phyloP scores from a whole-genome alignment of 1,140 invertebrate species.

The Bombus impatiens region DNA sequence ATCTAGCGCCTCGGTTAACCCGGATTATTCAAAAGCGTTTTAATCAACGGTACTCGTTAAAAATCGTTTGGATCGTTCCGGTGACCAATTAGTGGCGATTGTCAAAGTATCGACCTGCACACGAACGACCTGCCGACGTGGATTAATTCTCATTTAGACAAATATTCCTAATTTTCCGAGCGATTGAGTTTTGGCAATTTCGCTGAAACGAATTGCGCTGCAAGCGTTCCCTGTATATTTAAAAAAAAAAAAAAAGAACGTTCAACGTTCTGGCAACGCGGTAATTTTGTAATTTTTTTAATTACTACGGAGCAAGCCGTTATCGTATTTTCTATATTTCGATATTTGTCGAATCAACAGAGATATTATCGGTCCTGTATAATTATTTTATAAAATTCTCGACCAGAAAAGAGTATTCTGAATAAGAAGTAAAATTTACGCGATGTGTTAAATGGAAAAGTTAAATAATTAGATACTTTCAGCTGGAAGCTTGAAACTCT shows the following conservation, averaged over 20 bases:
- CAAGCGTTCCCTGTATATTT: no score
- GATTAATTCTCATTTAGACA: background rate
- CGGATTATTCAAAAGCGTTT: conserved; percentile 45
- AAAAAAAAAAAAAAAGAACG: no score
- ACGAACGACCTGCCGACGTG: no score
- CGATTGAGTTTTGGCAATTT: background rate
- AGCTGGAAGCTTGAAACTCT: no score
- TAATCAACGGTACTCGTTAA: conserved; percentile 29
- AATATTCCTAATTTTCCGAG: background rate
- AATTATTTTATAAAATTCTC: background rate
- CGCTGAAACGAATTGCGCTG: background rate
- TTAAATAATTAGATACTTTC: no score
- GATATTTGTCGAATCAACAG: background rate
- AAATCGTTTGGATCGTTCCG: conserved; percentile 3
- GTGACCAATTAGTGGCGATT: background rate
- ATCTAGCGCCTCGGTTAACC: conserved; percentile 38
- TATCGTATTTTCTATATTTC: no score
- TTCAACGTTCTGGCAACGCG: no score
- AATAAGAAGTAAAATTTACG: no score
- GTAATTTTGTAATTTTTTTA: background rate
- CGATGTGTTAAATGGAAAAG: no score
- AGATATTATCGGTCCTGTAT: background rate
- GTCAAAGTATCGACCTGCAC: background rate
- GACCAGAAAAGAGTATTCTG: no score
- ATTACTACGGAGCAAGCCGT: background rate